Conservation (phyloP, 2,797 vertebrate species). For the Buceros bicornis region DNA sequence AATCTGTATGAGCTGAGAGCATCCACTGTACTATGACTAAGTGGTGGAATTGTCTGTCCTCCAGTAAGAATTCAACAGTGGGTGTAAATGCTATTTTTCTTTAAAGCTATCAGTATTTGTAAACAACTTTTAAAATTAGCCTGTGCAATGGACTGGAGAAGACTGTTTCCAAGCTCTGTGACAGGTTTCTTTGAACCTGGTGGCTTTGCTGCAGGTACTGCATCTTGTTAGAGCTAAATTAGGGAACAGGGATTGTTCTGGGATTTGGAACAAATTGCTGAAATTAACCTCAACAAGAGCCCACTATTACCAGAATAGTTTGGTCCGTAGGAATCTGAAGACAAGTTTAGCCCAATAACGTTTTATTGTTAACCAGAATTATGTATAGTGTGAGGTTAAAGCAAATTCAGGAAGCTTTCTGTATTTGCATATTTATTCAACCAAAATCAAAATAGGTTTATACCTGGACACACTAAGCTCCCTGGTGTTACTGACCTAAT, state of each 20-base stretch:
- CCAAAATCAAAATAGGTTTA: neutral
- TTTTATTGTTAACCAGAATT: neutral
- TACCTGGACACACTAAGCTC: neutral
- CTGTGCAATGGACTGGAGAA: neutral
- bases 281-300: neutral
- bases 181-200: neutral
- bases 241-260: neutral
- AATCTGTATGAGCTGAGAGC: slow-evolving; percentile 26
- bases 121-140: neutral
- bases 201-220: neutral
- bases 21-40: neutral
- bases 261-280: neutral
- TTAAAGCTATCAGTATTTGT: neutral
- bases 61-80: neutral
- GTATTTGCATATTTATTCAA: slow-evolving; percentile 27
- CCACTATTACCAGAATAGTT: neutral
- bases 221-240: neutral
- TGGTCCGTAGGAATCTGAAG: neutral
- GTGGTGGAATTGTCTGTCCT: slow-evolving; percentile 7
- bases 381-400: neutral
- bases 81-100: neutral
- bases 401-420: neutral
- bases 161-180: neutral
- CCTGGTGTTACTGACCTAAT: neutral
- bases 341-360: neutral